Base-by-base conservation (phyloP, 2,113 vertebrate species). In the Corvus cornix region DNA sequence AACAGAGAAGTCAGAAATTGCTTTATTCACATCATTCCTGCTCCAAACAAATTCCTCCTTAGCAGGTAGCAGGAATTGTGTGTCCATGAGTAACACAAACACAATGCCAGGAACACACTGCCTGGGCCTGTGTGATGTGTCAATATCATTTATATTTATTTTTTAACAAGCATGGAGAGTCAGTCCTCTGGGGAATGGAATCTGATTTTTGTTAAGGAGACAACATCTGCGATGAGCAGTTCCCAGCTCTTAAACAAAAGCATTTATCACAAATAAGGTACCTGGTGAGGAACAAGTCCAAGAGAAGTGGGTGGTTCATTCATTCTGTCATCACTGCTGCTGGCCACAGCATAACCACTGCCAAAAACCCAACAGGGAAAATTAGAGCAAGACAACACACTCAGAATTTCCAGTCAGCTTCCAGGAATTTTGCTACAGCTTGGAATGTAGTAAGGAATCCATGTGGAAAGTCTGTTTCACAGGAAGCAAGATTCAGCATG, bases 291-390 rank as follows among this genome's bases (percentile, higher is more conserved):
- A 67, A 99, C 99, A 8, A 99, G 98, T 30, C 99, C 99, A 44
- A 99, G 98, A 15, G 99, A 99, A 26, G 99, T 99, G 30, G 99
- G 99, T 17, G 99, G 99, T 85, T 99, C 99, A 37, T 99, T 99
- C 99, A 99, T 99, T 93, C 99, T 98, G 95, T 99, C 99, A 23
- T 99, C 99, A 80, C 99, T 99, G 97, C 99, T 99, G 97, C 99
- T 99, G 92, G 99, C 99, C 75, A 99, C 98, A 59, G 99, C 99
- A 12, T 99, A 99, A 89, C 99, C 99, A 73, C 99, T 99, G 97
- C 37, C 91, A 96, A 91, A 97, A 94, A 89, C 28, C 44, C 85
- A 76, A 64, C 41, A 74, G 77, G 67, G 49, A 75, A 75, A 82
- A 64, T 96, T 75, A 89, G 60, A 96, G 93, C 46, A 73, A 67